Evolutionary conservation across 2,113 vertebrate species (phyloP).

Genomic region (Aplodontia rufa): DNA sequence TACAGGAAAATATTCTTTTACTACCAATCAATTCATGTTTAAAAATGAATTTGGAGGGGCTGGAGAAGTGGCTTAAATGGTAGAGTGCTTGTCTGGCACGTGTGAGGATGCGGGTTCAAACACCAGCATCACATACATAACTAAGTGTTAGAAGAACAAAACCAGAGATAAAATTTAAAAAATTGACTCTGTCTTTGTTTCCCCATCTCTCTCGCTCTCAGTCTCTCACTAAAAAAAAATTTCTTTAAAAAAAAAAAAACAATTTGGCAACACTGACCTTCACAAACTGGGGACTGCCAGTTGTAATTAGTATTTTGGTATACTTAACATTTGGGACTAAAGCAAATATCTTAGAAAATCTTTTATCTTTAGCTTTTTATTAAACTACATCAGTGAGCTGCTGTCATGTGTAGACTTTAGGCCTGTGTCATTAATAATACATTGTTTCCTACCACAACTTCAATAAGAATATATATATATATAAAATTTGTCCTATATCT

Average conservation of each 20-base stretch:
- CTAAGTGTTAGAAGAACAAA: no score
- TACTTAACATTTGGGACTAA: neutral
- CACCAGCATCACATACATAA: no score
- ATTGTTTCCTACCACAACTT: neutral
- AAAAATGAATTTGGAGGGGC: neutral
- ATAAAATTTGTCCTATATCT: neutral
- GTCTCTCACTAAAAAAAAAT: no score
- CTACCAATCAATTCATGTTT: neutral
- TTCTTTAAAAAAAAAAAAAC: neutral
- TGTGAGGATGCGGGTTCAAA: no score
- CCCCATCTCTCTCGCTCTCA: no score
- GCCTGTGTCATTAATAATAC: neutral
- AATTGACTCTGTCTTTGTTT: no score
- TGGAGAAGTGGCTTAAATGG: no score
- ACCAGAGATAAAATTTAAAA: no score
- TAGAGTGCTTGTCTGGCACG: no score
- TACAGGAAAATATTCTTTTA: neutral
- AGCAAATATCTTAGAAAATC: slow-evolving; percentile 5
- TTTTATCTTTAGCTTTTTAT: slow-evolving; percentile 14
- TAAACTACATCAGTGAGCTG: neutral
- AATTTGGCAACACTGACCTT: neutral
- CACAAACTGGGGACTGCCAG: neutral
- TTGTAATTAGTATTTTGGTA: neutral
- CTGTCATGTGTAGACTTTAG: neutral
- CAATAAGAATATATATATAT: neutral